Evolutionary conservation across 2,888 invertebrate genomes (phyloP).

Genomic region (Himalopsyche anomala): DNA sequence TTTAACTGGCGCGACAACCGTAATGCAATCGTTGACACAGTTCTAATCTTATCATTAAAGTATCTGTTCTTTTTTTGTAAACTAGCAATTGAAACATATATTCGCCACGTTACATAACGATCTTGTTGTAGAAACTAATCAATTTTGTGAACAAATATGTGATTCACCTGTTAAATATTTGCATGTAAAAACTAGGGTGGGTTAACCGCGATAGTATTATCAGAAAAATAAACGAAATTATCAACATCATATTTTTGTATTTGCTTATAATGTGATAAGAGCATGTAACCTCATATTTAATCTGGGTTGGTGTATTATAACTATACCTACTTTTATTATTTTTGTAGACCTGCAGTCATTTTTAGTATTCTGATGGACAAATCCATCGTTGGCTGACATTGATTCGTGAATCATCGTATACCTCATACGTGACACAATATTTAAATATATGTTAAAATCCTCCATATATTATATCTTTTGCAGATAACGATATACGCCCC

Average conservation of each 20-base stretch:
- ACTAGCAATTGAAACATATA: too few species aligned
- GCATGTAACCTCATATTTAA: too few species aligned
- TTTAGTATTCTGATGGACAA: too few species aligned
- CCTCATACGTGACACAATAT: conserved; percentile 27
- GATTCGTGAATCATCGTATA: not conserved
- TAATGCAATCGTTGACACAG: too few species aligned
- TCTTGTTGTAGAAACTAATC: too few species aligned
- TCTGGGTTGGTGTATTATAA: too few species aligned
- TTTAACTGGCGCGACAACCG: too few species aligned
- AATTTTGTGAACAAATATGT: not conserved
- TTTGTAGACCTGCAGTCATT: too few species aligned
- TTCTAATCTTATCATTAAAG: too few species aligned
- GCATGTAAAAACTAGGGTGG: conserved; percentile 2
- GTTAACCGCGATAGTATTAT: conserved; percentile 25
- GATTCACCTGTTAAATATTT: not conserved
- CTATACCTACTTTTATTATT: too few species aligned
- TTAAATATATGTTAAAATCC: not conserved
- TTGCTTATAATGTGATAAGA: not conserved
- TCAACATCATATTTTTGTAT: not conserved
- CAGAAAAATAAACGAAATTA: not conserved
- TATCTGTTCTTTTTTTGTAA: too few species aligned
- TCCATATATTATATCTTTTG: not conserved
- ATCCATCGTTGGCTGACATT: not conserved
- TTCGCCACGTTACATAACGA: too few species aligned
- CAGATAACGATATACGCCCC: conserved; percentile 17